Evolutionary conservation across 92 coral and sea anemone species (phyloP), one percentile per base, ranked within the genome.

Genomic region (Palythoa grandiflora): DNA sequence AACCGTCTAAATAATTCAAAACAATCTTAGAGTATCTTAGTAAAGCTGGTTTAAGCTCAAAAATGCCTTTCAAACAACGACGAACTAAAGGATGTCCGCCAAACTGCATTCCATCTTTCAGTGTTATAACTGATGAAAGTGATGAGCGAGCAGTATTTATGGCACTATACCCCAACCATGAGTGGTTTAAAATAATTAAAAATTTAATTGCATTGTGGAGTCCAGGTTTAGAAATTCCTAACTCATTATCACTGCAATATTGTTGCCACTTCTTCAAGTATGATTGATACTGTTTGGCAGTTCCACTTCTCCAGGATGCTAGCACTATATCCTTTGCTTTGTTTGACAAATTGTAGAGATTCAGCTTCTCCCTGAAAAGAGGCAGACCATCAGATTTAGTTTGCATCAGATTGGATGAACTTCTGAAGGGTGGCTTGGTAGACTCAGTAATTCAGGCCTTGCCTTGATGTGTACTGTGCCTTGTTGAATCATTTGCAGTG

Each of bases 1-100:
- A 53, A 15, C 87, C 10, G 39, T 78, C 86, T 48, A 88, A 80
- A 50, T 79, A 83, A 12, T 55, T 77, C 55, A 88, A 86, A 7
- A 88, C 93, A 79, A 73, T 53, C 21, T 87, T 92, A 28, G 79
- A 28, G 63, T 93, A 90, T 66, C 71, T 88, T 13, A 84, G 92
- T 57, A 92, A 48, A 35, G 93, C 87, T 36, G 95, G 95, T 51
- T 83, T 89, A 9, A 92, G 55, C 39, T 90, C 88, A 78, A 90
- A 93, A 57, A 77, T 48, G 28, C 90, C 93, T 73, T 40, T 93
- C 85, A 93, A 74, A 44, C 76, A 91, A 50, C 93, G 85, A 10
- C 37, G 15, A 37, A 84, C 92, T 48, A 90, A 68, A 6, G 88
- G 92, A 66, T 77, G 89, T 10, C 52, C 87, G 35, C 90, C 90